These are phyloP conservation scores for Isaurus tuberculatus DNA, from an alignment of 92 coral and sea anemone species.

Conservation along the genomic window DNA sequence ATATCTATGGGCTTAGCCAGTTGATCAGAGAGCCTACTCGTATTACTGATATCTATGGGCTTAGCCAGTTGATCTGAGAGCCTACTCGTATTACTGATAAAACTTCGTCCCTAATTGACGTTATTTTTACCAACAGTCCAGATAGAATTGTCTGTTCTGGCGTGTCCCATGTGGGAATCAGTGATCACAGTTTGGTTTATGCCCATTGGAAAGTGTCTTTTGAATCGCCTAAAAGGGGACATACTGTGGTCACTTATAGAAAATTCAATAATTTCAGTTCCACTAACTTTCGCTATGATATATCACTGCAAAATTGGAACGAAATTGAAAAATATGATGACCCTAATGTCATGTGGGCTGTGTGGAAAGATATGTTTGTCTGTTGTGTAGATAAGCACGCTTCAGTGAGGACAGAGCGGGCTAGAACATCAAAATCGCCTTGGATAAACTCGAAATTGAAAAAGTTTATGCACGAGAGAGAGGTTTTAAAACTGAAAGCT, in stretches of 20 bases:
- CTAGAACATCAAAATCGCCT: slow-evolving; percentile 63
- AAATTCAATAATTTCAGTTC: slow-evolving; percentile 37
- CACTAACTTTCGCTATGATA: too few species aligned
- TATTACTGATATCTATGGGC: too few species aligned
- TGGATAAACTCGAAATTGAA: slow-evolving; percentile 67
- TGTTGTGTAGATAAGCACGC: slow-evolving; percentile 56
- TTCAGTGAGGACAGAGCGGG: slow-evolving; percentile 49
- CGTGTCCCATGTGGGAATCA: slow-evolving; percentile 47
- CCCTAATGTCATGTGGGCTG: slow-evolving; percentile 34
- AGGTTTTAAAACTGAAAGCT: slow-evolving; percentile 56
- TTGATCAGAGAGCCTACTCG: too few species aligned
- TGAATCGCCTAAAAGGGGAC: slow-evolving; percentile 22
- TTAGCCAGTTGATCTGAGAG: too few species aligned
- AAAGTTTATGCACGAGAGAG: slow-evolving; percentile 56
- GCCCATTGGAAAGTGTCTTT: slow-evolving; percentile 46
- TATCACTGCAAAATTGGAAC: slow-evolving; percentile 30
- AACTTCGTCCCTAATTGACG: slow-evolving; percentile 35
- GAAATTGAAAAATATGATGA: slow-evolving; percentile 1
- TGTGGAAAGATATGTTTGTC: slow-evolving; percentile 11
- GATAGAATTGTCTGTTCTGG: slow-evolving; percentile 57
- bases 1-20: too few species aligned
- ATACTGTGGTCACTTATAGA: slow-evolving; percentile 37
- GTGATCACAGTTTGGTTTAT: slow-evolving; percentile 58
- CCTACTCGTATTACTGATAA: too few species aligned
- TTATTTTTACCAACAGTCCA: slow-evolving; percentile 45